Percentiles rank a stretch among this genome's conserved stretches.
phyloP scores from a whole-genome alignment of 2,888 invertebrate species.

The Cybosia mesomella region DNA sequence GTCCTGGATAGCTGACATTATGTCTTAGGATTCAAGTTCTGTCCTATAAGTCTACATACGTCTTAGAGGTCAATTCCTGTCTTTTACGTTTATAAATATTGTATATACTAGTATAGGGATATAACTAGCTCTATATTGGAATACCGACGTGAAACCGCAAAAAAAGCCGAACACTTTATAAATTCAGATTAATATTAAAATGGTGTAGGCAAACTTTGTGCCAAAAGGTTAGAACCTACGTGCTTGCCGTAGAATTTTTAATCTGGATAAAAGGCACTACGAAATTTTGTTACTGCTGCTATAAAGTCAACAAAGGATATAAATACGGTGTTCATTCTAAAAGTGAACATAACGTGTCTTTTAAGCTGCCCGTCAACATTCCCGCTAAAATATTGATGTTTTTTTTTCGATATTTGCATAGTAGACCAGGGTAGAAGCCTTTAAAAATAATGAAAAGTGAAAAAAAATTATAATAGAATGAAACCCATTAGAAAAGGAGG shows the following conservation, averaged over 20 bases:
- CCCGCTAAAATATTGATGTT: neutral
- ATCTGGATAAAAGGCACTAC: slow-evolving; percentile 55
- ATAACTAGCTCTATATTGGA: neutral
- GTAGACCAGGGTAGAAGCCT: too few species aligned
- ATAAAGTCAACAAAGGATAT: slow-evolving; percentile 30
- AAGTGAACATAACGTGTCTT: neutral
- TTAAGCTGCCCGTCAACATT: neutral
- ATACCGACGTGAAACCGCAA: slow-evolving; percentile 11
- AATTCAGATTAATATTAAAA: slow-evolving; percentile 40
- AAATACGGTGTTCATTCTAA: neutral
- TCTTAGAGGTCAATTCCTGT: too few species aligned
- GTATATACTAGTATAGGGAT: neutral
- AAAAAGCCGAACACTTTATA: slow-evolving; percentile 25
- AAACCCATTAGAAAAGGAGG: too few species aligned
- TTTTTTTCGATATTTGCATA: neutral
- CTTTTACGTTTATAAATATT: neutral
- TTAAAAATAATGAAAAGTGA: too few species aligned
- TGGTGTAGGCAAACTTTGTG: slow-evolving; percentile 28
- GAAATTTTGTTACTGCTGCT: slow-evolving; percentile 36
- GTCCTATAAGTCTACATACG: too few species aligned
- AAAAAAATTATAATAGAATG: too few species aligned
- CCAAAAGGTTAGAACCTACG: slow-evolving; percentile 27
- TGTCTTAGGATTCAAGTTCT: neutral
- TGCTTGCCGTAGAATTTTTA: slow-evolving; percentile 50
- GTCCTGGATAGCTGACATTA: too few species aligned